phyloP scores from a whole-genome alignment of 2,797 vertebrate genomes.

The Gymnocypris eckloni region DNA sequence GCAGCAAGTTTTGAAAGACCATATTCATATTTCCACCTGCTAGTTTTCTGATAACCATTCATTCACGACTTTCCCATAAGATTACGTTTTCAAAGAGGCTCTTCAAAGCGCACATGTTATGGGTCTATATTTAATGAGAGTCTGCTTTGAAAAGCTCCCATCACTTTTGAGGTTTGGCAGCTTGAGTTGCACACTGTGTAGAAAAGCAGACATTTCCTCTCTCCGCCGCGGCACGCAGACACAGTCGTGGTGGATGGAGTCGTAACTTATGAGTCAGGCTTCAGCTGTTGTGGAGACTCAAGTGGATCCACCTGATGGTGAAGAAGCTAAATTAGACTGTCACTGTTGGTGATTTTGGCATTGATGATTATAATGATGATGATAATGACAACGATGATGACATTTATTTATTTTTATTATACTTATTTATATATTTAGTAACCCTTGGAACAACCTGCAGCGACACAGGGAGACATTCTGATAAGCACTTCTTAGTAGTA shows the following conservation, averaged over 20 bases:
- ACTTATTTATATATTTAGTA: slow-evolving; percentile 22
- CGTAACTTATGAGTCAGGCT: not conserved
- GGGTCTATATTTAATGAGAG: slow-evolving; percentile 76
- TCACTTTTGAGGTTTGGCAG: slow-evolving; percentile 76
- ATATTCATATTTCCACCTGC: slow-evolving; percentile 37
- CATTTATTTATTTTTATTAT: slow-evolving; percentile 20
- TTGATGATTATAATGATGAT: slow-evolving; percentile 34
- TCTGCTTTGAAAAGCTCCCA: slow-evolving; percentile 73
- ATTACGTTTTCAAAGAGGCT: slow-evolving; percentile 72
- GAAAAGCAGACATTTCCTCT: slow-evolving; percentile 76
- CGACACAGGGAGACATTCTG: not conserved
- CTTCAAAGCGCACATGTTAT: slow-evolving; percentile 68
- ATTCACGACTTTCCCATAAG: slow-evolving; percentile 61
- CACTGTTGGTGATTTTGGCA: slow-evolving; percentile 26
- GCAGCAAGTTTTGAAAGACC: slow-evolving; percentile 22
- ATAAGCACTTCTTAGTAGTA: not conserved
- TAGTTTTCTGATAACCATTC: slow-evolving; percentile 50
- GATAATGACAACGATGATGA: slow-evolving; percentile 1
- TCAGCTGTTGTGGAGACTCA: slow-evolving; percentile 45
- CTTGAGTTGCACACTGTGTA: slow-evolving; percentile 74
- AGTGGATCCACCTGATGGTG: slow-evolving; percentile 30
- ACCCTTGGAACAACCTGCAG: not conserved
- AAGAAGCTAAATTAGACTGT: slow-evolving; percentile 36
- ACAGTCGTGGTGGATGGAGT: slow-evolving; percentile 56
- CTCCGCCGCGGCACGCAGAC: slow-evolving; percentile 66